phyloP scores from a whole-genome alignment of 2,888 invertebrate genomes.

The Hemistola chrysoprasaria region DNA sequence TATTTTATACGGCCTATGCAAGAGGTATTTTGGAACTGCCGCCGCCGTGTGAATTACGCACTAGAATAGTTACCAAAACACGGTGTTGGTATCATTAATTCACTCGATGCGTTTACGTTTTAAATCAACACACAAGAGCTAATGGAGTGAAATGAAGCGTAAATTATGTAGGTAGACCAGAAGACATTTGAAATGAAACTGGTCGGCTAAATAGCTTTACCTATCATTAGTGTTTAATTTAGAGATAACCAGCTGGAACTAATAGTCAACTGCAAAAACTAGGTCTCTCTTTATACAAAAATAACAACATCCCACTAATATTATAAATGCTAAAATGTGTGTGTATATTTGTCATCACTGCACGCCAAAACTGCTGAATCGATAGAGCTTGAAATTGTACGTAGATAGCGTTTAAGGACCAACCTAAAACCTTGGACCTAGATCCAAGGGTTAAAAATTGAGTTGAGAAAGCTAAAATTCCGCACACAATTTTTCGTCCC shows the following conservation, averaged over 20 bases:
- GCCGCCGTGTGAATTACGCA: constrained; percentile 57
- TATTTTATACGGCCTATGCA: constrained; percentile 49
- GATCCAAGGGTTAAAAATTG: constrained; percentile 2
- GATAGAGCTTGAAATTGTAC: too few relatives aligned
- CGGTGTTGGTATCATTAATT: constrained; percentile 60
- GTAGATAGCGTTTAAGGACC: too few relatives aligned
- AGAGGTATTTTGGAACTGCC: constrained; percentile 64
- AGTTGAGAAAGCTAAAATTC: background rate
- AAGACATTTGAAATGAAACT: constrained; percentile 13
- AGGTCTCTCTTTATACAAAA: too few relatives aligned
- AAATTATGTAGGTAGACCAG: constrained; percentile 22
- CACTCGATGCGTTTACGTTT: constrained; percentile 56
- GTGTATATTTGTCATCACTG: too few relatives aligned
- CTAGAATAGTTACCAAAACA: constrained; percentile 48
- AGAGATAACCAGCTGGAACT: too few relatives aligned
- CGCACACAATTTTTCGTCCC: constrained; percentile 1
- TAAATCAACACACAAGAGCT: constrained; percentile 59
- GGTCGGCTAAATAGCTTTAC: too few relatives aligned
- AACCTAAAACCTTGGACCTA: too few relatives aligned
- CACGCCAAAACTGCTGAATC: too few relatives aligned
- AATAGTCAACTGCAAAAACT: too few relatives aligned
- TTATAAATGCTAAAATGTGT: too few relatives aligned
- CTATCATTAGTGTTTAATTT: too few relatives aligned
- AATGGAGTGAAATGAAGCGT: constrained; percentile 62
- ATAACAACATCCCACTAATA: too few relatives aligned